A percentile compares a stretch with the other conserved stretches of the same genome.
Evolutionary conservation across 1,140 invertebrate genomes (phyloP).

Genomic region (Drosophila ficusphila): DNA sequence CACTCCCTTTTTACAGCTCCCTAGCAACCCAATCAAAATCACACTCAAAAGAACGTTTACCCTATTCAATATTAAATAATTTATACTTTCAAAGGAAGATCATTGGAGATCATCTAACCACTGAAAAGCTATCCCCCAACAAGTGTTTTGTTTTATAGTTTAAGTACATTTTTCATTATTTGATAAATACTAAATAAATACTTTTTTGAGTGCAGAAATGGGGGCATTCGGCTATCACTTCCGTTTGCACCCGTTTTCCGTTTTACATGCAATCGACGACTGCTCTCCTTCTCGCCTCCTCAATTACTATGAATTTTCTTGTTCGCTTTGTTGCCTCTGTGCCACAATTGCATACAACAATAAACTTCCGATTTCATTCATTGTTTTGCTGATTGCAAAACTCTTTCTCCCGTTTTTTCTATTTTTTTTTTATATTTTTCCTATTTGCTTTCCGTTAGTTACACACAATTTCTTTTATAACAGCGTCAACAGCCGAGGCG

Average conservation of each 20-base stretch:
- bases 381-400: constrained; percentile 62
- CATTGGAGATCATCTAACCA: no score
- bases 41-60: neutral
- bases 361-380: constrained; percentile 77
- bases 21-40: constrained; percentile 1
- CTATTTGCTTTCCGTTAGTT: constrained; percentile 48
- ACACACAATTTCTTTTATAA: constrained; percentile 49
- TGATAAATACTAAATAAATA: neutral
- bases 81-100: no score
- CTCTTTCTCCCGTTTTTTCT: constrained; percentile 37
- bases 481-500: constrained; percentile 2
- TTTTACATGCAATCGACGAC: constrained; percentile 55
- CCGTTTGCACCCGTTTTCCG: constrained; percentile 53
- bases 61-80: neutral
- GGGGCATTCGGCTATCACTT: constrained; percentile 60
- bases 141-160: no score
- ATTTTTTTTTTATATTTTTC: constrained; percentile 1
- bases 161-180: neutral
- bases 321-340: constrained; percentile 12
- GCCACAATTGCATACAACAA: constrained; percentile 59
- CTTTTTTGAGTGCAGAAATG: constrained; percentile 2
- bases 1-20: neutral
- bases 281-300: constrained; percentile 24
- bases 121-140: no score
- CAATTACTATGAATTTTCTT: constrained; percentile 49